Evolutionary conservation across 2,113 vertebrate species (phyloP).

Genomic region (Bos javanicus): DNA sequence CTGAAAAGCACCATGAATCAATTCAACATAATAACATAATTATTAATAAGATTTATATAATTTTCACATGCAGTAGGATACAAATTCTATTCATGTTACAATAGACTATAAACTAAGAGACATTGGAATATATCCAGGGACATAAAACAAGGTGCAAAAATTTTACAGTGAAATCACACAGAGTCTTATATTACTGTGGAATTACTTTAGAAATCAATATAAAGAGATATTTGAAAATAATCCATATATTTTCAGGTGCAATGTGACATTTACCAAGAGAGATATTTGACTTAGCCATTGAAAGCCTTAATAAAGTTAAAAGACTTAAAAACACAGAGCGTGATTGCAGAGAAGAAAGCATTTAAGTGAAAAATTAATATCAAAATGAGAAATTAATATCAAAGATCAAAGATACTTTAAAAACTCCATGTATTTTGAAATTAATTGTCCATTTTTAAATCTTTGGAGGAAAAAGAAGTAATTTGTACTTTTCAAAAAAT

Average conservation of each 20-base stretch:
- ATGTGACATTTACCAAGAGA: not conserved
- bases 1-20: not conserved
- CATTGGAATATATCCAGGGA: not conserved
- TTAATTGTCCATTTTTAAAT: not conserved
- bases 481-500: not conserved
- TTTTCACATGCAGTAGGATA: not conserved
- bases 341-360: not conserved
- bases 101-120: not conserved
- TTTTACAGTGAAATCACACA: not conserved
- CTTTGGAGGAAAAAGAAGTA: not conserved
- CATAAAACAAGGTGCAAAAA: not conserved
- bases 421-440: not conserved
- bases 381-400: not conserved
- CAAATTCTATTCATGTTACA: not conserved
- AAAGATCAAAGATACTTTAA: not conserved
- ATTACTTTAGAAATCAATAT: not conserved
- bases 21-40: not conserved
- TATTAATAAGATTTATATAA: not conserved
- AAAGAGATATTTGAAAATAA: not conserved
- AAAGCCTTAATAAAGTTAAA: not conserved
- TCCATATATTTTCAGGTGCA: not conserved
- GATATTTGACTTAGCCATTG: not conserved
- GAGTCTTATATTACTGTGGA: not conserved
- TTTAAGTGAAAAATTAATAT: not conserved
- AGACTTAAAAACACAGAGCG: not conserved